Evolutionary conservation across 2,113 vertebrate species (phyloP).

Genomic region (Coptodon rendalli): DNA sequence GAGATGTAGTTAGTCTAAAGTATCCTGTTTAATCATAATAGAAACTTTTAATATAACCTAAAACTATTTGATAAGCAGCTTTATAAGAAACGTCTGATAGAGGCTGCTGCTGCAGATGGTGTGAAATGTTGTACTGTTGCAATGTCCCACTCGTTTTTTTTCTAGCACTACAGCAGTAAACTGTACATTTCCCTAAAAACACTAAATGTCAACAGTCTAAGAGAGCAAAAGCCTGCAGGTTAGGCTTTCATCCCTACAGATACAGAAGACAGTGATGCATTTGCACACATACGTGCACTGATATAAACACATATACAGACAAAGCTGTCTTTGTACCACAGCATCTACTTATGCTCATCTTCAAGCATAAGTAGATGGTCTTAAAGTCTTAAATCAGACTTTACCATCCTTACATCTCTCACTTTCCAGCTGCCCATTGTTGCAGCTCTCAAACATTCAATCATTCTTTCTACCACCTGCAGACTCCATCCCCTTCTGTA

Average conservation of each 20-base stretch:
- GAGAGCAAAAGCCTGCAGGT: background rate
- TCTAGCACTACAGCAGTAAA: background rate
- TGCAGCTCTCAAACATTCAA: constrained; percentile 38
- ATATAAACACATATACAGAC: background rate
- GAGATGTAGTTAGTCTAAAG: background rate
- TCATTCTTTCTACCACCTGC: constrained; percentile 47
- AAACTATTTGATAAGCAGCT: background rate
- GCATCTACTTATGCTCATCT: background rate
- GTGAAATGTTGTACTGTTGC: background rate
- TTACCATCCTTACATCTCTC: background rate
- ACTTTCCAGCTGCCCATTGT: background rate
- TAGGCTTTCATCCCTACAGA: constrained; percentile 12
- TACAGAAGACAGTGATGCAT: background rate
- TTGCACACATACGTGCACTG: background rate
- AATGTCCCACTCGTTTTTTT: background rate
- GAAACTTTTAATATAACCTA: background rate
- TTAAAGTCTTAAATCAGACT: background rate
- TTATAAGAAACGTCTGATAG: background rate
- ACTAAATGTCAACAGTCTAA: background rate
- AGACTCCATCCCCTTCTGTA: constrained; percentile 33
- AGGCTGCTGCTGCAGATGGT: background rate
- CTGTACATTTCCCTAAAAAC: constrained; percentile 2
- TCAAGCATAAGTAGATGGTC: background rate
- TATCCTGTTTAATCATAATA: background rate
- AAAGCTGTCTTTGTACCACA: background rate